Percentiles rank a stretch among this genome's conserved stretches.
These are phyloP conservation scores for Heliornis fulica DNA, from an alignment of 2,113 vertebrate species.

Conservation along the genomic window DNA sequence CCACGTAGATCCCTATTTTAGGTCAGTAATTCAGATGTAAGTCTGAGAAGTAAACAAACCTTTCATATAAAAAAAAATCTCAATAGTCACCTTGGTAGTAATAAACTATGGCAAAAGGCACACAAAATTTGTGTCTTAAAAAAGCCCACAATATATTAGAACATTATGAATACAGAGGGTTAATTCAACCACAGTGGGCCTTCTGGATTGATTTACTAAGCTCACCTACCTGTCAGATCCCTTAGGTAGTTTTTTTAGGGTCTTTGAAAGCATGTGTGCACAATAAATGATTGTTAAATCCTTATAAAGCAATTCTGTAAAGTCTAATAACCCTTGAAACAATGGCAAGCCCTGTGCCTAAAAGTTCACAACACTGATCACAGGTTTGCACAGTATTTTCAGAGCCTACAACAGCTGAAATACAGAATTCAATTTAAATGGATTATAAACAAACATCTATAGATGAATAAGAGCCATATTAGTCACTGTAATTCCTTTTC, in stretches of 20 bases:
- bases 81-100: not conserved
- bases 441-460: not conserved
- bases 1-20: not conserved
- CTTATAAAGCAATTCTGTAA: not conserved
- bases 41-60: not conserved
- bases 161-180: not conserved
- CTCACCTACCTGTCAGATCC: not conserved
- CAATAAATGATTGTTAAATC: not conserved
- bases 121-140: not conserved
- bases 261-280: not conserved
- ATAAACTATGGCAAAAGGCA: not conserved
- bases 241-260: not conserved
- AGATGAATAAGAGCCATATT: not conserved
- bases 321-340: not conserved
- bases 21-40: not conserved
- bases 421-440: not conserved
- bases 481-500: not conserved
- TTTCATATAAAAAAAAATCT: not conserved
- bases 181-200: fast-evolving
- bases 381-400: not conserved
- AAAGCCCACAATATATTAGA: not conserved
- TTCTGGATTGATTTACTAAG: not conserved
- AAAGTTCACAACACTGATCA: not conserved
- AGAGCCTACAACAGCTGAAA: not conserved
- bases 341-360: not conserved